Percentiles rank a stretch among this genome's conserved stretches.
Evolutionary conservation across 2,113 vertebrate species (phyloP).

Genomic region (Chitala chitala): DNA sequence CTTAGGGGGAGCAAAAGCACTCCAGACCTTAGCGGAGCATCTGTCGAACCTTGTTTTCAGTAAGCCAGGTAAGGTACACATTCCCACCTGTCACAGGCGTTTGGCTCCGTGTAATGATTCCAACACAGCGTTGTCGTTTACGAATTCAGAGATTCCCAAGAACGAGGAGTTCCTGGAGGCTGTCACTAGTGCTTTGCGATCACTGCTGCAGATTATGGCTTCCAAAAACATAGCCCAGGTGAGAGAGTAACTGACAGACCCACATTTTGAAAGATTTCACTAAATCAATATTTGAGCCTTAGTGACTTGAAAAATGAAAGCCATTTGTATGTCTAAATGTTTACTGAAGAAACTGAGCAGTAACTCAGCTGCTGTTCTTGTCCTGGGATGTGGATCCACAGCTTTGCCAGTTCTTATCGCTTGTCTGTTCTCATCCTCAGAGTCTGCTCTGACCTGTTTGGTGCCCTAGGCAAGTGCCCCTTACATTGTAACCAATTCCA

Average conservation of each 20-base stretch:
- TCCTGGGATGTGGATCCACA: too few species aligned
- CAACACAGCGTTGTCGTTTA: constrained; percentile 18
- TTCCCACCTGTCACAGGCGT: too few species aligned
- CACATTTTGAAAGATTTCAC: background rate
- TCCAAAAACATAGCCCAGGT: constrained; percentile 89
- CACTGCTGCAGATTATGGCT: constrained; percentile 87
- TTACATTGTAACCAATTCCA: too few species aligned
- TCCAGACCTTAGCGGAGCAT: constrained; percentile 84
- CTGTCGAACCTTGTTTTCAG: constrained; percentile 79
- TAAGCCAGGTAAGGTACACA: constrained; percentile 60
- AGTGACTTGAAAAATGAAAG: too few species aligned
- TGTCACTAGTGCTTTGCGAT: constrained; percentile 82
- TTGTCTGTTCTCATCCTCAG: too few species aligned
- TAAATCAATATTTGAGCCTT: background rate
- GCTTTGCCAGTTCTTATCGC: too few species aligned
- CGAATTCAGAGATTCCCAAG: constrained; percentile 71
- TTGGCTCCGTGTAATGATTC: constrained; percentile 26
- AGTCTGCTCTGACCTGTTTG: too few species aligned
- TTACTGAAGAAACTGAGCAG: too few species aligned
- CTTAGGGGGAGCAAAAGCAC: constrained; percentile 73
- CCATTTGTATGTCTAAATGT: too few species aligned
- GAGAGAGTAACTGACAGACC: background rate
- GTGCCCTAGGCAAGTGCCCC: too few species aligned
- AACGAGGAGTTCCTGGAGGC: constrained; percentile 90
- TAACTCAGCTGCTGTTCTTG: too few species aligned